A percentile compares a stretch with the other conserved stretches of the same genome.
phyloP scores from a whole-genome alignment of 2,113 vertebrate genomes.

The Myotis davidii region DNA sequence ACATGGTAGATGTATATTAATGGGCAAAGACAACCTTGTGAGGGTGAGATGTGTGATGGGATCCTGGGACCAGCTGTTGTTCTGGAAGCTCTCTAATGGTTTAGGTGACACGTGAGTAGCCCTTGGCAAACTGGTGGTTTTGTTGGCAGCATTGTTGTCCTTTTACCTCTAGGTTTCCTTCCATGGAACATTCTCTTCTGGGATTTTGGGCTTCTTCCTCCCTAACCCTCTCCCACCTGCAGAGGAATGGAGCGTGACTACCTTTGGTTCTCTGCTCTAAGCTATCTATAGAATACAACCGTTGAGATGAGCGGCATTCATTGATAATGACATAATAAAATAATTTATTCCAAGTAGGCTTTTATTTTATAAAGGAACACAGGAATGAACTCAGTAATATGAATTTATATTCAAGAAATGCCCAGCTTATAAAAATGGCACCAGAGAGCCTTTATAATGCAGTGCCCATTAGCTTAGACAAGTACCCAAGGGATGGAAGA shows the following conservation, averaged over 20 bases:
- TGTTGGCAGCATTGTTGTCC: not conserved
- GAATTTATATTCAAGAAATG: slow-evolving; percentile 12
- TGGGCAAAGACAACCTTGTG: not conserved
- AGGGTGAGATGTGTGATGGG: not conserved
- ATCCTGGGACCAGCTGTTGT: not conserved
- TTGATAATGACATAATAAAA: slow-evolving; percentile 14
- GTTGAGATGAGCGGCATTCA: not conserved
- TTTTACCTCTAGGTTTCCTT: not conserved
- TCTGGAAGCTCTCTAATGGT: not conserved
- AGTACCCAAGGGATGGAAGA: not conserved
- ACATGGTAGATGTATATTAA: not conserved
- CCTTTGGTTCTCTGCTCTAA: not conserved
- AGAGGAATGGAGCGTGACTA: not conserved
- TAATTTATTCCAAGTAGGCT: not conserved
- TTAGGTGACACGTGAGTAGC: not conserved
- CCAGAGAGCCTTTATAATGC: not conserved
- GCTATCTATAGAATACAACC: not conserved
- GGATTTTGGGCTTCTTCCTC: not conserved
- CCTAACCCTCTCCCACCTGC: not conserved
- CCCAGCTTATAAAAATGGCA: not conserved
- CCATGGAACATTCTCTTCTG: not conserved
- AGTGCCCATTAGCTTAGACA: not conserved
- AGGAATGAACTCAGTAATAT: not conserved
- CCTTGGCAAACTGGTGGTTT: not conserved
- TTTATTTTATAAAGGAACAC: slow-evolving; percentile 8